Evolutionary conservation across 2,113 vertebrate genomes (phyloP).

Genomic region (Zapus hudsonius): DNA sequence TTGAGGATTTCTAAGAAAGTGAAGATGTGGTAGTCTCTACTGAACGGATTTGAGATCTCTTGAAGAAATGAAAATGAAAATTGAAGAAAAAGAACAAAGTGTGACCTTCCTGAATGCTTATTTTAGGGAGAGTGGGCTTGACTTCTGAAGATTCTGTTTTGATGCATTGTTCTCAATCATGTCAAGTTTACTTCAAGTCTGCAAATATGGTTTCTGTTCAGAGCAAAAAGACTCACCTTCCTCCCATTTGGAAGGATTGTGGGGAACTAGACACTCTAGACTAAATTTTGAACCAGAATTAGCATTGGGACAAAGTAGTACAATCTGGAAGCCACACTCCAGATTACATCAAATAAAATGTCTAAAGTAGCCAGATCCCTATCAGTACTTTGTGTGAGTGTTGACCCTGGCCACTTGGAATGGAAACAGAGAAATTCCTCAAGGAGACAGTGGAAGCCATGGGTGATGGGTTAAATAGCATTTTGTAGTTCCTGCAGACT

Average conservation of each 20-base stretch:
- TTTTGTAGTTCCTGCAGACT: not conserved
- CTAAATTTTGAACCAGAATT: too few species aligned
- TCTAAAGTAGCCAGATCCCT: not conserved
- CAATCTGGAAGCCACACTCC: not conserved
- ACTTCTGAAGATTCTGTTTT: not conserved
- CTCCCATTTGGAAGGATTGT: not conserved
- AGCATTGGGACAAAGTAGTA: not conserved
- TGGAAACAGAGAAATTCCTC: not conserved
- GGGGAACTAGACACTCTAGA: too few species aligned
- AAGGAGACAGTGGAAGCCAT: not conserved
- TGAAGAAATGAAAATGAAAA: not conserved
- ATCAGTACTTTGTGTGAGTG: not conserved
- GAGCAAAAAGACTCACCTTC: not conserved
- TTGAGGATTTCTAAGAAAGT: not conserved
- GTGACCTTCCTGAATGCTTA: too few species aligned
- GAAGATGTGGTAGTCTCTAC: not conserved
- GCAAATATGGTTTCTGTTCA: not conserved
- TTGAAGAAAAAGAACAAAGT: not conserved
- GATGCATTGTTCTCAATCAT: not conserved
- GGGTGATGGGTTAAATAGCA: not conserved
- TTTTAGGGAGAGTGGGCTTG: not conserved
- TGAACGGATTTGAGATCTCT: not conserved
- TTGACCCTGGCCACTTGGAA: not conserved
- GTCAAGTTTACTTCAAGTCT: not conserved
- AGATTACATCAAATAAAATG: not conserved